These are phyloP conservation scores for Nycticorax nycticorax DNA, from an alignment of 2,113 vertebrate species.

Conservation along the genomic window DNA sequence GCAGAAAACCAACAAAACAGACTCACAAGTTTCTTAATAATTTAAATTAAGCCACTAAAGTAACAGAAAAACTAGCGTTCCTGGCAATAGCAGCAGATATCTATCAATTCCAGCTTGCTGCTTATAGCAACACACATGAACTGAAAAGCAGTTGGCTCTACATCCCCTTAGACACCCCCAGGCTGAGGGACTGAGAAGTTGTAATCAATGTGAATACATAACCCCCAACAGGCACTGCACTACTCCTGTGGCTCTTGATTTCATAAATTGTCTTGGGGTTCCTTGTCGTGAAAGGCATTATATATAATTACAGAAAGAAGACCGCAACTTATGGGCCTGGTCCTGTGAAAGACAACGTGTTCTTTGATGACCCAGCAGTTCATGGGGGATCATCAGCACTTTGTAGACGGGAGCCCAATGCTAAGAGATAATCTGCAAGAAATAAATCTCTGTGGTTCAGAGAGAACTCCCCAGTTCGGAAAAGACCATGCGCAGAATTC, in stretches of 20 bases:
- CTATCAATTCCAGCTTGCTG: background rate
- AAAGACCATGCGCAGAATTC: background rate
- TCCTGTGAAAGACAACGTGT: accelerated
- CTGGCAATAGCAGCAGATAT: background rate
- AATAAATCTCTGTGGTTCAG: background rate
- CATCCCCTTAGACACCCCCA: background rate
- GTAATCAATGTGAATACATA: background rate
- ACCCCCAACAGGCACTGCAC: background rate
- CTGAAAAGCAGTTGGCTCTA: background rate
- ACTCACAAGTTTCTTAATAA: constrained; percentile 4
- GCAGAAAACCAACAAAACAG: constrained; percentile 17
- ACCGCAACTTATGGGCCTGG: background rate
- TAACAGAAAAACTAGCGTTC: background rate
- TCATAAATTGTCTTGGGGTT: background rate
- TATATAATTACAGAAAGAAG: background rate
- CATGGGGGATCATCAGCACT: background rate
- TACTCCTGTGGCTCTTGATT: background rate
- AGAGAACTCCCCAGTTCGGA: background rate
- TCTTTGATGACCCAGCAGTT: background rate
- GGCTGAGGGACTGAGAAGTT: background rate
- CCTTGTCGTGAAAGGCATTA: background rate
- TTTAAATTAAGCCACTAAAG: constrained; percentile 4
- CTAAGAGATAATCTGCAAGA: background rate
- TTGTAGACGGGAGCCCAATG: background rate
- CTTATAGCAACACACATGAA: background rate